A percentile compares a stretch with the other conserved stretches of the same genome.
Evolutionary conservation across 2,888 invertebrate species (phyloP).

Genomic region (Pollenia griseotomentosa): DNA sequence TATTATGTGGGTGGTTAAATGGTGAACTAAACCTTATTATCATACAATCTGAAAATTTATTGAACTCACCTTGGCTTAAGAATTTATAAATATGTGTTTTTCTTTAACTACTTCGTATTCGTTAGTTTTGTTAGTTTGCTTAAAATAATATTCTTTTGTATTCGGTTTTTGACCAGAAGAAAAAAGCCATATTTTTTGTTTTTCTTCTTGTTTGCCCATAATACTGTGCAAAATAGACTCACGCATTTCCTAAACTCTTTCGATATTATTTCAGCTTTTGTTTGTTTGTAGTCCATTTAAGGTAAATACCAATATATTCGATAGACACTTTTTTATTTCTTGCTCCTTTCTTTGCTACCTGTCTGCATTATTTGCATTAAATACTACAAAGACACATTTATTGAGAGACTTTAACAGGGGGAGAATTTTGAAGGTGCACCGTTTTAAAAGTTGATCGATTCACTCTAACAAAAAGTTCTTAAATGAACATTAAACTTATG

Average conservation of each 20-base stretch:
- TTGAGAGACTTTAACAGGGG: neutral
- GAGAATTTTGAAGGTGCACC: too few species aligned
- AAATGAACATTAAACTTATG: too few species aligned
- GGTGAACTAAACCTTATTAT: constrained; percentile 63
- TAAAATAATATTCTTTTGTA: constrained; percentile 59
- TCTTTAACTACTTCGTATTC: neutral
- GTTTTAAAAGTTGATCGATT: too few species aligned
- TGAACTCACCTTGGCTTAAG: constrained; percentile 55
- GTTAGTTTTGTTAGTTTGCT: neutral
- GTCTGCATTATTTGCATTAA: constrained; percentile 60
- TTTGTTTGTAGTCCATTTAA: constrained; percentile 69
- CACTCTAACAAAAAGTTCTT: too few species aligned
- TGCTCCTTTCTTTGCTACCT: constrained; percentile 35
- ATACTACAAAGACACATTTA: neutral
- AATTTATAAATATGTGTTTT: constrained; percentile 53
- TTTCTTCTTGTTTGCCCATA: constrained; percentile 56
- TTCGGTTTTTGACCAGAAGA: constrained; percentile 51
- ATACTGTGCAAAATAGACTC: constrained; percentile 73
- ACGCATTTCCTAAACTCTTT: constrained; percentile 70
- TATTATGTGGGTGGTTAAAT: constrained; percentile 73
- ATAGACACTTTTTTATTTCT: neutral
- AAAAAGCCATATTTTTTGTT: constrained; percentile 30
- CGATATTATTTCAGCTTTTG: constrained; percentile 59
- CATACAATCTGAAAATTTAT: constrained; percentile 66
- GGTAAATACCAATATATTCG: constrained; percentile 67